phyloP scores from a whole-genome alignment of 2,113 vertebrate genomes.

The Narcine bancroftii region DNA sequence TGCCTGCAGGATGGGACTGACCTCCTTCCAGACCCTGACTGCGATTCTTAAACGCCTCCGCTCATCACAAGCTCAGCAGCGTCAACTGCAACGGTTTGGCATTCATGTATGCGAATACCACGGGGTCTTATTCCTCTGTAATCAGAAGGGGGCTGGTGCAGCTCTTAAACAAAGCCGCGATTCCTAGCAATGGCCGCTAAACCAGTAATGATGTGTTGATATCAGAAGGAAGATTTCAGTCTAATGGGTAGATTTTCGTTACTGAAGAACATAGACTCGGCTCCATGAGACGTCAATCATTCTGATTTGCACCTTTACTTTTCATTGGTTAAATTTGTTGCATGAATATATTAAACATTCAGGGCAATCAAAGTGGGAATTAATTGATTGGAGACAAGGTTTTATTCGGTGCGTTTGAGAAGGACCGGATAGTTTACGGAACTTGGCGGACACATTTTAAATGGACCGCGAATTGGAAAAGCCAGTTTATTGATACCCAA shows the following conservation, averaged over 20 bases:
- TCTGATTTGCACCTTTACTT: not conserved
- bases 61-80: not conserved
- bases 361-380: no score
- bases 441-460: not conserved
- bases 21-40: not conserved
- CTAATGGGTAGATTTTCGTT: not conserved
- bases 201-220: not conserved
- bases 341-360: not conserved
- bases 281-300: not conserved
- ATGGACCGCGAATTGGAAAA: not conserved
- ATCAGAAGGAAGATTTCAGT: not conserved
- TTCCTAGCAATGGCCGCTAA: not conserved
- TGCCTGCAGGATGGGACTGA: constrained; percentile 26
- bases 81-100: not conserved
- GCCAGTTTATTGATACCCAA: not conserved
- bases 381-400: not conserved
- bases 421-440: not conserved
- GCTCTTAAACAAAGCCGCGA: not conserved
- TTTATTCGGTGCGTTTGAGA: not conserved
- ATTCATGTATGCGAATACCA: not conserved
- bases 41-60: constrained; percentile 4
- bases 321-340: not conserved
- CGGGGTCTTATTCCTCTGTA: not conserved
- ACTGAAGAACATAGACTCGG: not conserved
- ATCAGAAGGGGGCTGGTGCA: not conserved